Evolutionary conservation across 1,140 invertebrate genomes (phyloP).

Genomic region (Rhyzopertha dominica): DNA sequence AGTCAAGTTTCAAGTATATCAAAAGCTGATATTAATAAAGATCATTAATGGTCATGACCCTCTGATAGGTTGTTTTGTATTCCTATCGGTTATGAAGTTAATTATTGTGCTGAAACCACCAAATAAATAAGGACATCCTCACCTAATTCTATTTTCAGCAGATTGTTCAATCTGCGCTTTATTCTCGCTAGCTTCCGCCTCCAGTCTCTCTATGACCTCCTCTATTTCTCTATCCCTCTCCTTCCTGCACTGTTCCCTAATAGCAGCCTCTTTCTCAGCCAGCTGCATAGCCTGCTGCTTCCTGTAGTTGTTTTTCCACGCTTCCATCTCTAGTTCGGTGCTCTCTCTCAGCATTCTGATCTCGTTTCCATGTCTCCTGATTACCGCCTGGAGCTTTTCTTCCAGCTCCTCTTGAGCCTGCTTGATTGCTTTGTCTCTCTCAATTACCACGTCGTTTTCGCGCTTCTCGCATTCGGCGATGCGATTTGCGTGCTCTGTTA

Average conservation of each 20-base stretch:
- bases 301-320: slow-evolving; percentile 53
- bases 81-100: too few species aligned
- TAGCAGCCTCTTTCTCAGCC: slow-evolving; percentile 53
- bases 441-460: slow-evolving; percentile 37
- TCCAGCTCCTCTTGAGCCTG: slow-evolving; percentile 47
- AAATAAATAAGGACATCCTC: too few species aligned
- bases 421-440: slow-evolving; percentile 46
- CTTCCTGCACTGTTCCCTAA: slow-evolving; percentile 55
- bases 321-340: slow-evolving; percentile 52
- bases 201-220: slow-evolving; percentile 57
- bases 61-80: too few species aligned
- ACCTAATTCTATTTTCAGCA: slow-evolving; percentile 57
- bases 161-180: slow-evolving; percentile 50
- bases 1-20: too few species aligned
- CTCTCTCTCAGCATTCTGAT: slow-evolving; percentile 52
- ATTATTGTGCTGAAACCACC: too few species aligned
- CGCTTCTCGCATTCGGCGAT: slow-evolving; percentile 49
- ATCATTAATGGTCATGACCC: too few species aligned
- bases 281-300: slow-evolving; percentile 52
- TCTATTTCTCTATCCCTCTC: slow-evolving; percentile 65
- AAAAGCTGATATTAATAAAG: too few species aligned
- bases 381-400: slow-evolving; percentile 42
- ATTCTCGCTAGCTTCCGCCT: slow-evolving; percentile 52
- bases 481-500: slow-evolving; percentile 46
- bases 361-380: slow-evolving; percentile 49